Base-by-base conservation (phyloP, 2,888 invertebrate genomes). In the Nomada ruficornis region DNA sequence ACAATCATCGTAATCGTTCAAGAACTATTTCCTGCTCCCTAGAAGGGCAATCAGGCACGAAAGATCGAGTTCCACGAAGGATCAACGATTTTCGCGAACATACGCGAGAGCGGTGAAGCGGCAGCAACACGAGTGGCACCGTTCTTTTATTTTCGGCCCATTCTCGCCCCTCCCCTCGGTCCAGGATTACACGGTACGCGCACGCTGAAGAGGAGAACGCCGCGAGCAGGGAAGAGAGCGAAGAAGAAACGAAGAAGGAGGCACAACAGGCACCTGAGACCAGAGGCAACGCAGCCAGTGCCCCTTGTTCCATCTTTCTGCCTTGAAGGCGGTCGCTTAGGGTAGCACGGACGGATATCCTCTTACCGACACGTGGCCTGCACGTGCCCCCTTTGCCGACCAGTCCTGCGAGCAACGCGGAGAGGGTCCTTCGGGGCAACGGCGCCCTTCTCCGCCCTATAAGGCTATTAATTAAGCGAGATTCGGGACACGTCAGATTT, bases 351-450 rank as follows among this genome's bases (percentile, higher is more conserved):
- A 91, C 92, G 93, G 93, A 93, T 94, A 94, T 93, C 93, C 93
- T 93, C 93, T 94, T 94, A 93, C 93, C 89, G 93, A 92, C 93
- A 93, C 94, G 94, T 94, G 94, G 88, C 90, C 74, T 86, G 90
- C 93, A 93, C 94, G 94, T 92, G 93, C 91, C 92, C 91, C 92
- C 88, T 80, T 89, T 87, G 85, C 85, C 77, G 77, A 83, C 70
- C 86, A 84, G 89, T 88, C 89, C 89, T 86, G 82, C 87, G 57
- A 84, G 81, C 63, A 80, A 82, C 80, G 88, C 87, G 85, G 88
- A 74, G 73, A 88, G 84, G 82, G 81, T 54, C 80, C 83, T 80
- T 81, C 79, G 79, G 55, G 55, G 65, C 76, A 52, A 44, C 57
- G 55, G 26, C 67, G 64, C 81, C 80, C 74, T 50, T 26, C 63